Percentiles rank a stretch among this genome's conserved stretches.
phyloP scores from a whole-genome alignment of 2,888 invertebrate genomes.

The Papilio elwesi region DNA sequence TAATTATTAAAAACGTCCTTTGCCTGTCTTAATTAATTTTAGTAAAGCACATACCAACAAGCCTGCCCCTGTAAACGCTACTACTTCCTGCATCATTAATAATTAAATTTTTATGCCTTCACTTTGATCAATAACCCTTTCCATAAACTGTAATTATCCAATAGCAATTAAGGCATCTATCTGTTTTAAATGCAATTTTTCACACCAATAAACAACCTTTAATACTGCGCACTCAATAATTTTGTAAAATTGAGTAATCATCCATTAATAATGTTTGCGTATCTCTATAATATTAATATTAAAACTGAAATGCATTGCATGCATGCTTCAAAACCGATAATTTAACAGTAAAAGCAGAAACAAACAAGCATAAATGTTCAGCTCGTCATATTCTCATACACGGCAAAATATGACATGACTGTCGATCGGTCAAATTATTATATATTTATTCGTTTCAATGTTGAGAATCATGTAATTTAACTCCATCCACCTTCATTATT shows the following conservation, averaged over 20 bases:
- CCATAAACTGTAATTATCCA: not conserved
- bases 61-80: not conserved
- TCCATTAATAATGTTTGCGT: conserved; percentile 21
- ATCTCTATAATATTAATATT: conserved; percentile 21
- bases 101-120: not conserved
- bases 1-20: too few species aligned
- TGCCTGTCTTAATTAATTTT: too few species aligned
- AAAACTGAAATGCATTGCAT: conserved; percentile 7
- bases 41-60: too few species aligned
- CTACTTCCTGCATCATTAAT: not conserved
- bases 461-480: too few species aligned
- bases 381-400: not conserved
- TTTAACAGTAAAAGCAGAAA: conserved; percentile 34
- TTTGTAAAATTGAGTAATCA: conserved; percentile 24
- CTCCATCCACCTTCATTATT: too few species aligned
- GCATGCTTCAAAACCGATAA: conserved; percentile 19
- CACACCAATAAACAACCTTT: conserved; percentile 7
- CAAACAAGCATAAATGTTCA: conserved; percentile 20
- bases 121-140: conserved; percentile 4
- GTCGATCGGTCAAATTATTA: not conserved
- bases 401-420: not conserved
- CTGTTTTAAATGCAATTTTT: not conserved
- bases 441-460: too few species aligned
- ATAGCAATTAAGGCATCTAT: not conserved
- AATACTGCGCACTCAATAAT: conserved; percentile 5